phyloP scores from a whole-genome alignment of 2,797 vertebrate genomes.

The Odontamblyopus rebecca region DNA sequence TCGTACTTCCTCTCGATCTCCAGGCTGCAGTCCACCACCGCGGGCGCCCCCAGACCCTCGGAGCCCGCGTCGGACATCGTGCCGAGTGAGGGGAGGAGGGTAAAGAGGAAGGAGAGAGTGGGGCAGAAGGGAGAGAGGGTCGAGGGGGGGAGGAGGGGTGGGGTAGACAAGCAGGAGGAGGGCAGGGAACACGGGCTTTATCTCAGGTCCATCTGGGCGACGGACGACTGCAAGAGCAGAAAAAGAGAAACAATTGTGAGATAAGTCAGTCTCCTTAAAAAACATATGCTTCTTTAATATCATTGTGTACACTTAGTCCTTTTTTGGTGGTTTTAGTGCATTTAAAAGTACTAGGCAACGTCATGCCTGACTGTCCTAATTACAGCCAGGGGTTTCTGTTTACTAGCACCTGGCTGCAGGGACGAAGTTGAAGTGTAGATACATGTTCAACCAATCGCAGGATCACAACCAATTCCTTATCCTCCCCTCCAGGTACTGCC shows the following conservation, averaged over 20 bases:
- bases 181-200: conserved; percentile 44
- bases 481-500: too few relatives aligned
- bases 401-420: too few relatives aligned
- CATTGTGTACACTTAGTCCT: too few relatives aligned
- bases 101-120: conserved; percentile 5
- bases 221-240: conserved; percentile 41
- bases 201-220: conserved; percentile 66
- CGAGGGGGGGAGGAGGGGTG: not conserved
- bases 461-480: too few relatives aligned
- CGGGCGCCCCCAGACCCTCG: conserved; percentile 63
- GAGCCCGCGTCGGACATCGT: conserved; percentile 74
- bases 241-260: not conserved
- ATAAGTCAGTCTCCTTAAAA: too few relatives aligned
- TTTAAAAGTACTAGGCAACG: too few relatives aligned
- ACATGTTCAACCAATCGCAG: too few relatives aligned
- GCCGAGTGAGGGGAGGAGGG: conserved; percentile 17
- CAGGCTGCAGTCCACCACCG: conserved; percentile 75
- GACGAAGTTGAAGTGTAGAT: too few relatives aligned
- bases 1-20: conserved; percentile 80
- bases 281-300: too few relatives aligned
- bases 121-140: conserved; percentile 22
- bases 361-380: too few relatives aligned
- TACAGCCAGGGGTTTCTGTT: too few relatives aligned
- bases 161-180: conserved; percentile 25
- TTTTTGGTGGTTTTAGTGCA: too few relatives aligned